Base-by-base conservation (phyloP, 2,113 vertebrate species). In the Enhydra lutris region DNA sequence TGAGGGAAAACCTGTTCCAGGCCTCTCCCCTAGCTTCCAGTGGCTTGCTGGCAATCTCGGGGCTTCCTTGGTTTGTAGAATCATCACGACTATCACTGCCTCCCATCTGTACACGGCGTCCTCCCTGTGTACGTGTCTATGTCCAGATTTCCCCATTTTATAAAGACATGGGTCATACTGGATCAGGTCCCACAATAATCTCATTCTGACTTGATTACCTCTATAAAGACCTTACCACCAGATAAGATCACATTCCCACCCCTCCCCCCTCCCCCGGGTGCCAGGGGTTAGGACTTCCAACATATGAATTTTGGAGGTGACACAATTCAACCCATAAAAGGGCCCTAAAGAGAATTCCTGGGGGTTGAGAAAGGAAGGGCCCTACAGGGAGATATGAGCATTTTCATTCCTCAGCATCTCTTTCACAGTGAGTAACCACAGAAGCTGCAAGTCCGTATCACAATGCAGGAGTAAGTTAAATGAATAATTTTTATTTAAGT, bases 401-500 rank as follows among this genome's bases (percentile, higher is more conserved):
- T 91, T 90, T 95, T 45, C 69, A 79, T 86, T 97, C 92, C 89
- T 81, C 59, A 78, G 79, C 76, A 59, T 91, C 73, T 95, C 80
- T 95, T 91, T 85, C 79, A 90, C 45, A 89, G 29, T 23, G 85
- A 91, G 36, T 76, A 92, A 94, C 87, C 59, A 67, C 20, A 57
- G 82, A 97, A 82, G 63, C 45, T 83, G 84, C 79, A 97, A 81
- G 42, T 67, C 84, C 92, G 0, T 39, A 94, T 71, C 61, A 96
- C 45, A 63, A 89, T 93, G 85, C 29, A 93, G 50, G 82, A 94
- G 76, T 84, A 94, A 92, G 82, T 63, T 89, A 96, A 94, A 87
- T 42, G 50, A 93, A 42, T 71, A 93, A 80, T 76, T 91, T 79
- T 90, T 90, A 83, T 95, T 95, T 34, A 95, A 98, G 95, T 74